These are phyloP conservation scores for Pachypanchax playfairii DNA, from an alignment of 2,113 vertebrate species.

Conservation along the genomic window DNA sequence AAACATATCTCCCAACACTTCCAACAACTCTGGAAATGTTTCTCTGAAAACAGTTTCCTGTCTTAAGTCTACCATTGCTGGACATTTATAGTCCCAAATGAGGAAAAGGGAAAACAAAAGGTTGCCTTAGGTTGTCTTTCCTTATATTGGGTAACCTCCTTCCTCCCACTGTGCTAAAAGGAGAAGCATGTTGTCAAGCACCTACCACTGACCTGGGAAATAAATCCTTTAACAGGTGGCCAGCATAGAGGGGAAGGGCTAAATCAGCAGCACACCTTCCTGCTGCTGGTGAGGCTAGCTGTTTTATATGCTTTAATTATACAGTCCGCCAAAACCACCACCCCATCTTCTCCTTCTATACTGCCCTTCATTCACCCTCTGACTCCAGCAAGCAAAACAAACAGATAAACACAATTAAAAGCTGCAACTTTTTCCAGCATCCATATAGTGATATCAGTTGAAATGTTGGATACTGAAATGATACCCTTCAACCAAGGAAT, in stretches of 20 bases:
- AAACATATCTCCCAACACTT: constrained; percentile 37
- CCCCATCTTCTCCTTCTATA: constrained; percentile 31
- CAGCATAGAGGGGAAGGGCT: constrained; percentile 62
- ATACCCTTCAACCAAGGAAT: neutral
- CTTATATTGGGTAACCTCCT: constrained; percentile 12
- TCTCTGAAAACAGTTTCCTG: constrained; percentile 24
- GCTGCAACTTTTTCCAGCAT: constrained; percentile 10
- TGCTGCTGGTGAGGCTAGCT: constrained; percentile 64
- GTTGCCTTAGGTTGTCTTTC: constrained; percentile 26
- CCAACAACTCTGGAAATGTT: constrained; percentile 30
- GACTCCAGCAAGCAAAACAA: constrained; percentile 29
- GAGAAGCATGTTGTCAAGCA: constrained; percentile 58
- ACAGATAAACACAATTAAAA: constrained; percentile 26
- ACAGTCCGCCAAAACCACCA: constrained; percentile 52
- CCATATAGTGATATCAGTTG: constrained; percentile 2
- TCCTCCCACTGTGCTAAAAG: constrained; percentile 35
- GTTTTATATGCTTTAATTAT: constrained; percentile 75
- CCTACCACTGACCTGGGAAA: constrained; percentile 68
- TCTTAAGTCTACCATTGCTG: constrained; percentile 1
- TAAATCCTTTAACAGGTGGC: constrained; percentile 76
- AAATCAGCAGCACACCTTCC: constrained; percentile 71
- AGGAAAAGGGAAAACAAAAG: constrained; percentile 32
- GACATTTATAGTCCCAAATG: constrained; percentile 6
- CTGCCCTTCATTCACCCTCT: constrained; percentile 67
- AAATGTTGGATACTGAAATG: constrained; percentile 18